Evolutionary conservation across 2,797 vertebrate genomes (phyloP).

Genomic region (Notolabrus celidotus): DNA sequence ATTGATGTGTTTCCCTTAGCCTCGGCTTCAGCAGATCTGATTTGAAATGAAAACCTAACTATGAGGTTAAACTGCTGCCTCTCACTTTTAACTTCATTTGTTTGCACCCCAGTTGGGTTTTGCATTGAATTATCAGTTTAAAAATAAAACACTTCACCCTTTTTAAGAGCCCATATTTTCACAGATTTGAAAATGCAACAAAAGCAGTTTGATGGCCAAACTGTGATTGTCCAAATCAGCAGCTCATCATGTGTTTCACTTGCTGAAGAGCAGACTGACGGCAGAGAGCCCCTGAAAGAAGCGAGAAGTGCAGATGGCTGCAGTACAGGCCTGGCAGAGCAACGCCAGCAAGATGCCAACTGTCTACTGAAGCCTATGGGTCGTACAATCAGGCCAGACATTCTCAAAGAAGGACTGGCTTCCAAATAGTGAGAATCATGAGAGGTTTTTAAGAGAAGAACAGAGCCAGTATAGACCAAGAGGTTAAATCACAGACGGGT

Average conservation of each 20-base stretch:
- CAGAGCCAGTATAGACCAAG: too few species aligned
- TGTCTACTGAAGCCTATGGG: background rate
- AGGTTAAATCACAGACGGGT: background rate
- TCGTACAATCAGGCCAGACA: constrained; percentile 8
- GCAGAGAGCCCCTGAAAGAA: constrained; percentile 28
- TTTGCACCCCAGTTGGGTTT: background rate
- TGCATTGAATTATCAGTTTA: background rate
- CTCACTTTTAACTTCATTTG: background rate
- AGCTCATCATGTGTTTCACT: constrained; percentile 40
- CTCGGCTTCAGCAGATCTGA: background rate
- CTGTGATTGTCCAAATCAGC: constrained; percentile 15
- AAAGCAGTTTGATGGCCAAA: constrained; percentile 2
- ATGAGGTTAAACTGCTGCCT: constrained; percentile 8
- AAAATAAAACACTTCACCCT: background rate
- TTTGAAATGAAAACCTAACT: constrained; percentile 6
- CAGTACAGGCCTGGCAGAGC: constrained; percentile 41
- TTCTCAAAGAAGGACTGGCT: constrained; percentile 8
- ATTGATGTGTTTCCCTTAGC: constrained; percentile 7
- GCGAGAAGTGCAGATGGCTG: constrained; percentile 45
- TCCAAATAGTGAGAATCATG: constrained; percentile 2
- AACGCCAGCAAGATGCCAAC: constrained; percentile 10
- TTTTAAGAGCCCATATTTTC: background rate
- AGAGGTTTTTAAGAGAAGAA: background rate
- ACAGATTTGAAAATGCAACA: background rate
- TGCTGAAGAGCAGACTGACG: constrained; percentile 27